Evolutionary conservation across 2,797 vertebrate genomes (phyloP), one percentile per base, ranked within the genome.

Genomic region (Tauraco hartlaubi): DNA sequence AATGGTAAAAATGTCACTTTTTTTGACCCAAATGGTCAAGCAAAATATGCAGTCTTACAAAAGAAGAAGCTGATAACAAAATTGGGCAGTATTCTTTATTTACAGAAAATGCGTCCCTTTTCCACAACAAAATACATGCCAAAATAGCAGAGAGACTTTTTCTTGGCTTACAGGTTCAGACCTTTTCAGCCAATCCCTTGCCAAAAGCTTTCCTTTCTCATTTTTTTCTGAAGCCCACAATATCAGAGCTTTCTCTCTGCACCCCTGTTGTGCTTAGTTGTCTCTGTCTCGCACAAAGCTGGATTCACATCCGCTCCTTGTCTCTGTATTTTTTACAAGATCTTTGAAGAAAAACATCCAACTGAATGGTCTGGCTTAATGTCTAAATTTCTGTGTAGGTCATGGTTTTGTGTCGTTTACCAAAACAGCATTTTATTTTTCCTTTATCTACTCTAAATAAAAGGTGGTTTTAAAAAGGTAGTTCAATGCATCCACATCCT

Each of bases 391-490:
- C 64, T 75, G n/a, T 51, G 18, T 58, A 31, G 63, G 52, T 74
- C 72, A 80, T 44, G 14, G 21, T 39, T 92, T 94, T 73, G 54
- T 54, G 7, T 62, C 66, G 18, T 78, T 84, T 83, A 78, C 28
- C 39, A 85, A 91, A 93, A 68, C 0, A 5, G 17, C 16, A 69
- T 94, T 94, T 88, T 39, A 73, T 85, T 85, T 89, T 94, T 78
- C 25, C 55, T 72, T 92, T 48, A 83, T 41, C 48, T 80, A 31
- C 12, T 58, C 28, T 83, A 79, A 89, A 88, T 66, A 61, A 91
- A 91, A 92, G 21, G 12, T 75, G 19, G 8, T 64, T 94, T 94
- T 88, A 35, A 88, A 74, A 88, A 83, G 29, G 22, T 51, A 37
- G 22, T 61, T 84, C 46, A 68, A 20, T 67, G 28, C 12, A 64